Evolutionary conservation across 2,888 invertebrate genomes (phyloP).

Genomic region (Tuberolachnus salignus): DNA sequence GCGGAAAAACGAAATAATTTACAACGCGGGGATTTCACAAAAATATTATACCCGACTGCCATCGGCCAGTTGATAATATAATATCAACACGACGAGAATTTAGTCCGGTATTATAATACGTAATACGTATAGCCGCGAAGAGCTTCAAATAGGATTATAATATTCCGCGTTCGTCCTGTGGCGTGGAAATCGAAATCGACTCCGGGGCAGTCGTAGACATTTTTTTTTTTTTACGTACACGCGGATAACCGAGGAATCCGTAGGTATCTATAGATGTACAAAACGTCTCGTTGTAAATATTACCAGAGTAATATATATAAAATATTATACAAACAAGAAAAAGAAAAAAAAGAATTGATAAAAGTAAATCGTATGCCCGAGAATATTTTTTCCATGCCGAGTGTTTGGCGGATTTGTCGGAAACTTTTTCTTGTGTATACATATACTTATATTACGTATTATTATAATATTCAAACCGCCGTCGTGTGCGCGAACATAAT

Average conservation of each 20-base stretch:
- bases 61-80: too few relatives aligned
- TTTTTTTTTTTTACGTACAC: background rate
- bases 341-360: slow-evolving; percentile 20
- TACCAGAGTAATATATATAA: too few relatives aligned
- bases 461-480: background rate
- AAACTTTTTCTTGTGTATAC: background rate
- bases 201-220: background rate
- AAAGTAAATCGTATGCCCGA: slow-evolving; percentile 12
- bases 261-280: too few relatives aligned
- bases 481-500: background rate
- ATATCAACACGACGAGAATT: background rate
- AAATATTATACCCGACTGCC: too few relatives aligned
- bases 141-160: background rate
- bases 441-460: too few relatives aligned
- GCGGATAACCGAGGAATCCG: too few relatives aligned
- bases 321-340: background rate
- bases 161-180: background rate
- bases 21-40: too few relatives aligned
- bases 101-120: background rate
- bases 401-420: background rate
- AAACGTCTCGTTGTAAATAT: too few relatives aligned
- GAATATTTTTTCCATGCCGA: background rate
- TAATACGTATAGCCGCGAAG: background rate
- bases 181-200: background rate
- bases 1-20: too few relatives aligned